Evolutionary conservation across 2,888 invertebrate genomes (phyloP), one percentile per base, ranked within the genome.

Genomic region (Tachina lurida): DNA sequence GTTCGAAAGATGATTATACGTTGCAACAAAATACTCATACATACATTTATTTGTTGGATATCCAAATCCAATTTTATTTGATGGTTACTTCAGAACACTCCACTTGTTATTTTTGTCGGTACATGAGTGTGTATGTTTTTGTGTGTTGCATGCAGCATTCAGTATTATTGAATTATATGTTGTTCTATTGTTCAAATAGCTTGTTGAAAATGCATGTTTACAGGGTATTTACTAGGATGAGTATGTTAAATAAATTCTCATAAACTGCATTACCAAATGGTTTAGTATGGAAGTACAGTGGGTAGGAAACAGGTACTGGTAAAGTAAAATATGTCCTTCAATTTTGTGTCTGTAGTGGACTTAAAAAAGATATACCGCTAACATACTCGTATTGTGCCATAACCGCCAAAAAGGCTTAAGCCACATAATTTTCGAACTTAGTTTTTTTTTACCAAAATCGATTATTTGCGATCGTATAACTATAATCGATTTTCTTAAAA

Each of bases 181-280:
- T 83, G 45, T 63, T 68, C 71, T 83, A 83, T 83, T 83, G 83
- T 83, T 67, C 45, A 60, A 67, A 65, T 43, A 71, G 76, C 49
- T 83, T 83, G 82, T 83, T 60, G 77, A 77, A 77, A 83, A 60
- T 83, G 12, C 76, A 83, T 83, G 83, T 77, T 83, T 67, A 73
- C 71, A 77, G 83, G 71, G 63, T 49, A 71, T 70, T 68, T 54
- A 58, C 49, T 47, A 65, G 43, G 22, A 73, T 65, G 19, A 77
- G 71, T 45, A 56, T 47, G 41, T 22, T 54, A 12, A 52, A 62
- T 31, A 65, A 56, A 60, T 39, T 47, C 19, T 67, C 58, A 67
- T 67, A 71, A 83, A 43, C 65, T 77, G 73, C 77, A 83, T 60
- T 73, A 19, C 45, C 49, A 67, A 67, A 60, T 43, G 43, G 19